phyloP scores from a whole-genome alignment of 92 coral and sea anemone genomes.

The Porites lobata region DNA sequence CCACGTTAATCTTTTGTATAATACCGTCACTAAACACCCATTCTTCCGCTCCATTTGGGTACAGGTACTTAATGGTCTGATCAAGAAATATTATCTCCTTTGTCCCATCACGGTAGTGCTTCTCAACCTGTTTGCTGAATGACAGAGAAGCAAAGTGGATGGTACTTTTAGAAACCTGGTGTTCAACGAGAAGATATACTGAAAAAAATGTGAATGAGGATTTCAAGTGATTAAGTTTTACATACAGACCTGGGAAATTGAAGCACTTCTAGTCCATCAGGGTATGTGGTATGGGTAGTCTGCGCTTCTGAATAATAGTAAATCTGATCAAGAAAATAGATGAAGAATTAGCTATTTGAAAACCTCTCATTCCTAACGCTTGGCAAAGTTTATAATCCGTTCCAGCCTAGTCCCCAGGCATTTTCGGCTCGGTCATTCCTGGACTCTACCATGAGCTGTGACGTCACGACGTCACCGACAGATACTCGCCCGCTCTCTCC shows the following conservation, averaged over 20 bases:
- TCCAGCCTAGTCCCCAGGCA: no score
- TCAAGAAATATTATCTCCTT: conserved; percentile 98
- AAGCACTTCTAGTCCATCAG: background rate
- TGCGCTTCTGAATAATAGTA: conserved; percentile 96
- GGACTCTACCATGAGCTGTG: no score
- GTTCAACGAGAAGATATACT: background rate
- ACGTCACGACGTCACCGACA: no score
- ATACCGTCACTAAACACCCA: conserved; percentile 98
- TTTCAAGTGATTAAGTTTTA: background rate
- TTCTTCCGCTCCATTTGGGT: conserved; percentile 92
- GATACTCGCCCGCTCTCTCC: no score
- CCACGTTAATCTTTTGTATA: conserved; percentile 84
- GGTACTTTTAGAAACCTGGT: no score
- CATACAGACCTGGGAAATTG: background rate
- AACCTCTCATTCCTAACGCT: background rate
- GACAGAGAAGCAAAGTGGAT: background rate
- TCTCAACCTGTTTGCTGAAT: conserved; percentile 96
- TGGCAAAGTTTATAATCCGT: background rate
- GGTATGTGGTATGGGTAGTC: conserved; percentile 75
- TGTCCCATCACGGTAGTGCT: conserved; percentile 97
- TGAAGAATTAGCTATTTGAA: background rate
- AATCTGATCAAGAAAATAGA: conserved; percentile 62
- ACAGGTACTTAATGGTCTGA: conserved; percentile 95
- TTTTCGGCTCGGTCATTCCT: no score
- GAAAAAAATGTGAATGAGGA: background rate